Conservation (phyloP, 2,797 vertebrate genomes). For the Bradypodion ventrale region DNA sequence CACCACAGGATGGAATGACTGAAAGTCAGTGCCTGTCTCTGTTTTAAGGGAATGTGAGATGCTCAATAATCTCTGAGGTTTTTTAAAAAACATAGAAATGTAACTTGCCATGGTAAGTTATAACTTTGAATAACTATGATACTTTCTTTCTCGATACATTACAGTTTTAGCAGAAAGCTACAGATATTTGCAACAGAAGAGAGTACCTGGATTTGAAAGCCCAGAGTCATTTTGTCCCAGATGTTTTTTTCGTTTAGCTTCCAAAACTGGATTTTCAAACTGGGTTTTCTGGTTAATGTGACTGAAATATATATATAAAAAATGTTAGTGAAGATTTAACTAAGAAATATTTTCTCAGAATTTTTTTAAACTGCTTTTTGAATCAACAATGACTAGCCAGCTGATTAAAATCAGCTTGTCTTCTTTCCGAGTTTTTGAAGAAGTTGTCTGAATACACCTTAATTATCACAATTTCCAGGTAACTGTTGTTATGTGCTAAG, state of each 20-base stretch:
- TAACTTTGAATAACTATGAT: neutral
- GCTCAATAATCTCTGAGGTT: too few relatives aligned
- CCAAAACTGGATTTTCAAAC: slow-evolving; percentile 97
- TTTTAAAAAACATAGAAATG: too few relatives aligned
- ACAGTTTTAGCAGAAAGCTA: neutral
- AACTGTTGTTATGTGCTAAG: too few relatives aligned
- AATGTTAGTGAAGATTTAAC: slow-evolving; percentile 46
- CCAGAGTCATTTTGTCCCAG: slow-evolving; percentile 72
- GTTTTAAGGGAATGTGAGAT: too few relatives aligned
- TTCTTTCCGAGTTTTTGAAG: neutral
- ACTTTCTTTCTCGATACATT: neutral
- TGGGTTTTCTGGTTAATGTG: slow-evolving; percentile 99
- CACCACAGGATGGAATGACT: too few relatives aligned
- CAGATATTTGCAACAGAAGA: neutral
- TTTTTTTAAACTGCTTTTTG: neutral
- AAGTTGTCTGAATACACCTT: slow-evolving; percentile 7
- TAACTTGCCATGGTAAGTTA: too few relatives aligned
- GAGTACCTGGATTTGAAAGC: slow-evolving; percentile 73
- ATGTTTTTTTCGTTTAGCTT: slow-evolving; percentile 90
- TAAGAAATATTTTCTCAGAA: slow-evolving; percentile 28
- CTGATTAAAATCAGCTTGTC: neutral
- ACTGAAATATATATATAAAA: slow-evolving; percentile 76
- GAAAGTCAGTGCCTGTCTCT: too few relatives aligned
- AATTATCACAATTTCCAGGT: too few relatives aligned
- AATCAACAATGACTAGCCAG: neutral